Evolutionary conservation across 2,888 invertebrate genomes (phyloP).

Genomic region (Nomada fucata): DNA sequence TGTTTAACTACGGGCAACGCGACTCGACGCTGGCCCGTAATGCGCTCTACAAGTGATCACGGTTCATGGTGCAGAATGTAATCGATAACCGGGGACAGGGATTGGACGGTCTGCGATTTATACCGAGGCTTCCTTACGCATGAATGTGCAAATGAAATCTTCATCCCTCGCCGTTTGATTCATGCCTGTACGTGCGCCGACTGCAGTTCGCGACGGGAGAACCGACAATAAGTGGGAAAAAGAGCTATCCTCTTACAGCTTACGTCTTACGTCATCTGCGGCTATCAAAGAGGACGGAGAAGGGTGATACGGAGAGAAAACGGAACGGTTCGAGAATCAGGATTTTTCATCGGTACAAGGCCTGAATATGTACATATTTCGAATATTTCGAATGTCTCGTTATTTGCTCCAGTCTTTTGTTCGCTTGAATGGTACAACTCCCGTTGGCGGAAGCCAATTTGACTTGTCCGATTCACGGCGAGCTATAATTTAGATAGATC

Average conservation of each 20-base stretch:
- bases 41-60: slow-evolving; percentile 30
- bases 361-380: no score
- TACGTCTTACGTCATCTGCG: no score
- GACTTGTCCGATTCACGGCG: not conserved
- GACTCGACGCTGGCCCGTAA: slow-evolving; percentile 43
- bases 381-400: slow-evolving; percentile 2
- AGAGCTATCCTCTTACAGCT: no score
- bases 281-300: not conserved
- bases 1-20: slow-evolving; percentile 17
- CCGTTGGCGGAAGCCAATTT: slow-evolving; percentile 27
- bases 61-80: slow-evolving; percentile 7
- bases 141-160: slow-evolving; percentile 7
- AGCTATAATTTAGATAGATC: slow-evolving; percentile 34
- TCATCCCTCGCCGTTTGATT: not conserved
- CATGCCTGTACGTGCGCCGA: not conserved
- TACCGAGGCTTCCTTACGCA: not conserved
- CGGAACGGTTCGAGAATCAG: not conserved
- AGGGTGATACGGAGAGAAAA: not conserved
- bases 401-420: not conserved
- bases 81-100: slow-evolving; percentile 19
- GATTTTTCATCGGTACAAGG: no score
- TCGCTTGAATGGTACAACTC: not conserved
- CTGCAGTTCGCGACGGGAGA: not conserved
- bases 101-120: slow-evolving; percentile 22
- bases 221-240: no score